Evolutionary conservation across 2,797 vertebrate species (phyloP).

Genomic region (Falco cherrug): DNA sequence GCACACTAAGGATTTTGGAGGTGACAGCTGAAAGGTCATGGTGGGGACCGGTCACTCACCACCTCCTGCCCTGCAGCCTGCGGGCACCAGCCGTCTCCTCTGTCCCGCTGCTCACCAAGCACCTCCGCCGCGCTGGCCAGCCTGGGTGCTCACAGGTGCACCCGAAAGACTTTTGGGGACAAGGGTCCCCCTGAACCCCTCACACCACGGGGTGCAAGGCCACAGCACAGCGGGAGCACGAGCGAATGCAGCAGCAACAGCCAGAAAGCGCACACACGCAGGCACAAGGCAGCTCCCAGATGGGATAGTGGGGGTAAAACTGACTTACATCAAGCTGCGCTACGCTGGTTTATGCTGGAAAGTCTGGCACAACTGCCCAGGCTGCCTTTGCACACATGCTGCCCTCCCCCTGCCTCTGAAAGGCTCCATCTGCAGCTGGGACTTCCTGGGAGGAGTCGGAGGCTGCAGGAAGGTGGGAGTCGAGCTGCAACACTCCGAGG

Average conservation of each 20-base stretch:
- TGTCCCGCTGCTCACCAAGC: background rate
- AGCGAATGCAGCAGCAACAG: background rate
- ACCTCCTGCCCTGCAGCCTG: background rate
- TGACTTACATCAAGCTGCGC: constrained; percentile 35
- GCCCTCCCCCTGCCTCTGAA: fast-evolving
- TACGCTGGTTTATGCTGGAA: background rate
- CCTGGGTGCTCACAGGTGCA: background rate
- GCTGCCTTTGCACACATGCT: background rate
- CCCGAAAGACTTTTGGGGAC: background rate
- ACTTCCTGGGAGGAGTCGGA: constrained; percentile 64
- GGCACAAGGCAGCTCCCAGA: background rate
- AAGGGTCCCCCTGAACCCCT: background rate
- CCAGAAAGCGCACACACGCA: too few relatives aligned
- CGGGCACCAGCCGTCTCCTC: background rate
- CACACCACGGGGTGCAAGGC: fast-evolving
- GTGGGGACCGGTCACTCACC: background rate
- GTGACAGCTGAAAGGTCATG: constrained; percentile 11
- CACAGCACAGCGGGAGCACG: fast-evolving
- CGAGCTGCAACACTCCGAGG: fast-evolving
- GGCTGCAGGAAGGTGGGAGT: background rate
- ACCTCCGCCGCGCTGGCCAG: background rate
- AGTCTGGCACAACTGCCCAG: background rate
- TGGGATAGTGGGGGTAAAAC: background rate
- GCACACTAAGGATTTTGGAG: background rate
- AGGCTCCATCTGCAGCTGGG: background rate